Base-by-base conservation (phyloP, 2,888 invertebrate genomes). In the Dendrolimus pini region DNA sequence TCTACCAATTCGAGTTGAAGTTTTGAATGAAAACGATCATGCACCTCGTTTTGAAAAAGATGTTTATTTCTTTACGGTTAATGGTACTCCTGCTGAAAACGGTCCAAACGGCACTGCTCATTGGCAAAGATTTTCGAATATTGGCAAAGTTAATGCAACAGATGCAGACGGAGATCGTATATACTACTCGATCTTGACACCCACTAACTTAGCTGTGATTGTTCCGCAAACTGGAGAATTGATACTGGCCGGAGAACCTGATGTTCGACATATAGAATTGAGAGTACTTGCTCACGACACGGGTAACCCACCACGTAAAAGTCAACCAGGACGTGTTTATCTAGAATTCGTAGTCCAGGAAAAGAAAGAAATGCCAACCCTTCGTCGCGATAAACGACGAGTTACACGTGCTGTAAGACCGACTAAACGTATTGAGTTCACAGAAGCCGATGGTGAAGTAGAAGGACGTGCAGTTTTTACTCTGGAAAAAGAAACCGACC, bases 221-320 rank as follows among this genome's bases (percentile, higher is more conserved):
- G 96, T 98, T 3, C 98, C 98, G 0, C 97, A 97, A 85, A 97
- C 97, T 0, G 98, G 98, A 0, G 96, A 97, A 77, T 87, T 99
- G 14, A 93, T 98, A 72, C 82, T 98, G 55, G 95, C 95, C 13
- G 95, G 95, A 30, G 96, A 96, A 70, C 96, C 96, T 2, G 92
- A 93, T 8, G 90, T 93, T 58, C 92, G 89, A 62, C 94, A 94
- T 69, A 91, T 94, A 55, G 93, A 95, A 70, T 78, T 98, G 55
- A 92, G 94, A 64, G 94, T 97, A 2, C 93, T 96, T 68, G 97
- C 97, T 1, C 97, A 97, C 77, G 97, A 97, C 78, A 87, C 96
- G 0, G 92, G 96, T 7, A 91, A 92, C 42, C 96, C 97, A 7
- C 94, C 95, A 60, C 91, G 94, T 56, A 93, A 93, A 59, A 94